phyloP scores from a whole-genome alignment of 2,113 vertebrate species.

The Hylia prasina region DNA sequence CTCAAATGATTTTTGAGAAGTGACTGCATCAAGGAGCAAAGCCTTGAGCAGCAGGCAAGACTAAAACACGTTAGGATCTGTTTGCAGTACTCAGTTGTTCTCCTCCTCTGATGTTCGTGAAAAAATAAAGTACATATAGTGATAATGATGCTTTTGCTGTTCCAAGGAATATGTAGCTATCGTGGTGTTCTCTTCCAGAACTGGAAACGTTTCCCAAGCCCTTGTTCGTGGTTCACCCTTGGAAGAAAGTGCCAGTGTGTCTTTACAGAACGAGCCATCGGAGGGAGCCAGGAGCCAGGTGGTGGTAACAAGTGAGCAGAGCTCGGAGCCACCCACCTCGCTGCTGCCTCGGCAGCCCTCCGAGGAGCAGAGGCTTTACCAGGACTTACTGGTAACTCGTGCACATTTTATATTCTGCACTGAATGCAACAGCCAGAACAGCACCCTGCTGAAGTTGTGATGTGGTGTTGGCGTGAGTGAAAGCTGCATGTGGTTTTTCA shows the following conservation, averaged over 20 bases:
- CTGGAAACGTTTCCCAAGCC: not conserved
- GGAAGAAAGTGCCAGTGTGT: conserved; percentile 71
- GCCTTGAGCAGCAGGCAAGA: not conserved
- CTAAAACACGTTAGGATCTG: rapidly evolving
- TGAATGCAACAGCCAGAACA: not conserved
- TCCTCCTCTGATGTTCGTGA: not conserved
- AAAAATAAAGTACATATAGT: not conserved
- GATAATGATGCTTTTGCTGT: not conserved
- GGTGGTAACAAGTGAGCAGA: not conserved
- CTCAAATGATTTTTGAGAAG: not conserved
- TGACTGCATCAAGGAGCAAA: not conserved
- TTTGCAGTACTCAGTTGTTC: not conserved
- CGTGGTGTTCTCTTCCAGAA: conserved; percentile 1
- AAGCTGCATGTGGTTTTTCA: not conserved
- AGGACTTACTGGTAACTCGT: conserved; percentile 78
- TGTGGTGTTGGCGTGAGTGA: not conserved
- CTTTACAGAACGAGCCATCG: conserved; percentile 52
- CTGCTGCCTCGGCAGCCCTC: not conserved
- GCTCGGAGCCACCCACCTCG: not conserved
- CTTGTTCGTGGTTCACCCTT: conserved; percentile 31
- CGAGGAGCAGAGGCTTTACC: conserved; percentile 77
- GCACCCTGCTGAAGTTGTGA: not conserved
- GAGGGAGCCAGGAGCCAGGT: conserved; percentile 51
- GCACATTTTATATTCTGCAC: not conserved
- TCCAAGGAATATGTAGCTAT: not conserved